These are phyloP conservation scores for Rhinatrema bivittatum DNA, from an alignment of 2,797 vertebrate genomes.

Conservation along the genomic window DNA sequence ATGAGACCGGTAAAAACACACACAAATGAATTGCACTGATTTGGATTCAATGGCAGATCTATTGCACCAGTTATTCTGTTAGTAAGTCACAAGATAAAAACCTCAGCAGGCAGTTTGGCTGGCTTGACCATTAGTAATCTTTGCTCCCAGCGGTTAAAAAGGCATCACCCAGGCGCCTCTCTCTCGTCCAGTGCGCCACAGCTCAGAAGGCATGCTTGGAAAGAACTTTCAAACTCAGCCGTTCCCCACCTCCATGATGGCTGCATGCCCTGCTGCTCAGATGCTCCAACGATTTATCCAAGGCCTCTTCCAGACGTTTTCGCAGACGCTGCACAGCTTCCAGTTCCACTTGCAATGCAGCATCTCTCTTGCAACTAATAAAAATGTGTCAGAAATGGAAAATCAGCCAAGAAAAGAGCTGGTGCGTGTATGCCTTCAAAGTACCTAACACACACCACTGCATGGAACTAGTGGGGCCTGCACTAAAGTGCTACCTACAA, in stretches of 20 bases:
- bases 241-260: slow-evolving; percentile 86
- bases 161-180: slow-evolving; percentile 18
- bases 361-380: slow-evolving; percentile 64
- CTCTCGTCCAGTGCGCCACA: slow-evolving; percentile 47
- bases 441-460: neutral
- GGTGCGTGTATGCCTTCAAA: neutral
- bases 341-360: slow-evolving; percentile 73
- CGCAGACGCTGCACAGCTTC: slow-evolving; percentile 78
- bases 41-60: slow-evolving; percentile 43
- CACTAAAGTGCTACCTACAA: no score
- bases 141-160: slow-evolving; percentile 2
- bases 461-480: neutral
- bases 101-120: slow-evolving; percentile 38
- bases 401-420: slow-evolving; percentile 36
- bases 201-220: slow-evolving; percentile 74
- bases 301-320: slow-evolving; percentile 79
- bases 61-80: slow-evolving; percentile 40
- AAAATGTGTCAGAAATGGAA: slow-evolving; percentile 15
- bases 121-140: slow-evolving; percentile 48
- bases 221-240: slow-evolving; percentile 68
- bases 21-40: slow-evolving; percentile 43
- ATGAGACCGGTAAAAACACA: slow-evolving; percentile 29
- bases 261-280: slow-evolving; percentile 50
- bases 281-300: slow-evolving; percentile 71
- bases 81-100: slow-evolving; percentile 34